These are phyloP conservation scores for Periplaneta americana DNA, from an alignment of 1,140 invertebrate genomes.

Conservation along the genomic window DNA sequence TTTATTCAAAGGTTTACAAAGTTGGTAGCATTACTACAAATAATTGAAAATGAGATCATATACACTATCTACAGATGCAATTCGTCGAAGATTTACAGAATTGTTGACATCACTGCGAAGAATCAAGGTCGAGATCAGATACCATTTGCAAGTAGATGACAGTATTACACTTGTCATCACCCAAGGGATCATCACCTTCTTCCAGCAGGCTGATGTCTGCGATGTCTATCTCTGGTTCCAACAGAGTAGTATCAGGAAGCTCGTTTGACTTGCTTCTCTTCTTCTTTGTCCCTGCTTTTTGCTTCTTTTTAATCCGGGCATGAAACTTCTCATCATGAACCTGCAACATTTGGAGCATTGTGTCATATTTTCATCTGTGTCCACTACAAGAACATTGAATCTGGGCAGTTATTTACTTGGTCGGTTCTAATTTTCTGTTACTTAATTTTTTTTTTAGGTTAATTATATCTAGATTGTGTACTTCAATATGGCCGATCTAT, in stretches of 20 bases:
- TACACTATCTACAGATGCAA: no score
- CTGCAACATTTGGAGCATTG: background rate
- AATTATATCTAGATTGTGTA: no score
- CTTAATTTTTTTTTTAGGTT: no score
- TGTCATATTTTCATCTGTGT: no score
- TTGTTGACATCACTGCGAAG: background rate
- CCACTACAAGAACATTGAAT: no score
- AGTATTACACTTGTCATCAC: background rate
- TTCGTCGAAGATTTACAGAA: no score
- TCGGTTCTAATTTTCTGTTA: no score
- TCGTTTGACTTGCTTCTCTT: background rate
- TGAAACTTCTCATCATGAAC: constrained; percentile 7
- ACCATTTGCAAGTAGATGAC: constrained; percentile 2
- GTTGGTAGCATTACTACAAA: no score
- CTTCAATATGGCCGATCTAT: no score
- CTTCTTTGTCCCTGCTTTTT: background rate
- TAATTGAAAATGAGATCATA: no score
- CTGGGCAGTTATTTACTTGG: no score
- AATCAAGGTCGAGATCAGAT: background rate
- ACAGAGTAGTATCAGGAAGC: background rate
- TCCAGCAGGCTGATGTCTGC: background rate
- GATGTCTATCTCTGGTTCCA: background rate
- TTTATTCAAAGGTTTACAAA: no score
- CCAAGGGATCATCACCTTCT: background rate
- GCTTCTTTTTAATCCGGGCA: background rate